A percentile compares a stretch with the other conserved stretches of the same genome.
phyloP scores from a whole-genome alignment of 2,797 vertebrate genomes.

The Xiphorhynchus erythropygius region DNA sequence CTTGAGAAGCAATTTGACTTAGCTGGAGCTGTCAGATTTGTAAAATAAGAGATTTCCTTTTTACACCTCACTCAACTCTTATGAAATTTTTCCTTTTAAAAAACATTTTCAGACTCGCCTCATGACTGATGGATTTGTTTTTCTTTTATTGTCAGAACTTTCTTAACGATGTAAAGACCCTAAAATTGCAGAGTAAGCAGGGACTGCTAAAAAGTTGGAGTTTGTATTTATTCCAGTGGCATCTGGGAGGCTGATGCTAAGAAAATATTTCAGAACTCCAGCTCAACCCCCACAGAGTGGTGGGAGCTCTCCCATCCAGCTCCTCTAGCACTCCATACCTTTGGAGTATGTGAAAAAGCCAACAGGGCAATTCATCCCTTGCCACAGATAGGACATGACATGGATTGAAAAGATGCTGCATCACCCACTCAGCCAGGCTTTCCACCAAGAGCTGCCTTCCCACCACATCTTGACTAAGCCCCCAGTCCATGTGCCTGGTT shows the following conservation, averaged over 20 bases:
- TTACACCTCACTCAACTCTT: not conserved
- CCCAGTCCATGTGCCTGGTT: not conserved
- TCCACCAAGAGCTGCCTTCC: not conserved
- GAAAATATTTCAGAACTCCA: not conserved
- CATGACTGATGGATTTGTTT: not conserved
- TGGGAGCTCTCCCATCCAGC: not conserved
- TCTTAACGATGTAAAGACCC: not conserved
- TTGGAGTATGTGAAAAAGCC: not conserved
- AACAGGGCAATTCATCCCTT: fast-evolving
- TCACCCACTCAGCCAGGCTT: not conserved
- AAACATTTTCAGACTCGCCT: not conserved
- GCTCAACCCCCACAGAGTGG: not conserved
- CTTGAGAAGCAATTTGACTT: not conserved
- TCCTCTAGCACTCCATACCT: not conserved
- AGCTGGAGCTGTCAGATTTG: not conserved
- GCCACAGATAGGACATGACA: not conserved
- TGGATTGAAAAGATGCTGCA: not conserved
- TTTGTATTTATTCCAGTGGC: not conserved
- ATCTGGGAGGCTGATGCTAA: not conserved
- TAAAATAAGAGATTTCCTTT: not conserved
- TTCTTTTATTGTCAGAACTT: not conserved
- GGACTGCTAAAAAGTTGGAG: not conserved
- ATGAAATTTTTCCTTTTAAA: not conserved
- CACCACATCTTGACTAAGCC: not conserved
- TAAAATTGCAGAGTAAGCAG: not conserved